Conservation (phyloP, 2,797 vertebrate species). For the Gobionotothen gibberifrons region DNA sequence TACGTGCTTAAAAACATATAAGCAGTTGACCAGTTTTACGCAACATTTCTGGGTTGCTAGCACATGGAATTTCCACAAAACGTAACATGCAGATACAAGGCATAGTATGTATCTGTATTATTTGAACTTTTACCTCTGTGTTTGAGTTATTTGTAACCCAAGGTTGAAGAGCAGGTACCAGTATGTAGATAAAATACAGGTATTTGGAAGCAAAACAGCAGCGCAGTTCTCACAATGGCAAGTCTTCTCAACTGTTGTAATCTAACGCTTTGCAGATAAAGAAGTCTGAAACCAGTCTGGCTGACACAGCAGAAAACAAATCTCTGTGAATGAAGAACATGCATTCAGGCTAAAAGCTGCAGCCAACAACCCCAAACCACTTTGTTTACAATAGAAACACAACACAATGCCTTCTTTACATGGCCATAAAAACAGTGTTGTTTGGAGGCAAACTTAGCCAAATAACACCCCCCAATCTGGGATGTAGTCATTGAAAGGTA, state of each 20-base stretch:
- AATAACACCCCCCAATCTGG: constrained; percentile 7
- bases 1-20: neutral
- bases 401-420: constrained; percentile 35
- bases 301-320: constrained; percentile 8
- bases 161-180: constrained; percentile 47
- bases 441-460: constrained; percentile 32
- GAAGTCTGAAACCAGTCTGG: neutral
- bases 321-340: constrained; percentile 14
- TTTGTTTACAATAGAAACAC: constrained; percentile 41
- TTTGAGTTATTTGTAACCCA: constrained; percentile 28
- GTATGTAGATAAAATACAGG: constrained; percentile 33
- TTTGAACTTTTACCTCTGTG: constrained; percentile 51
- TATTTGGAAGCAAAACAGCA: constrained; percentile 46
- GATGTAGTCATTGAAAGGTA: neutral
- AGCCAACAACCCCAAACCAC: neutral
- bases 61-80: neutral
- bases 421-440: constrained; percentile 32
- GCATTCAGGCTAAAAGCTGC: constrained; percentile 17
- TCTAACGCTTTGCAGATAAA: constrained; percentile 28
- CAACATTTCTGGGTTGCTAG: constrained; percentile 1
- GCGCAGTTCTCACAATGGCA: neutral
- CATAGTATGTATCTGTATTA: neutral
- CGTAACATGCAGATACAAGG: neutral
- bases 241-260: neutral
- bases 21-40: constrained; percentile 7